phyloP scores from a whole-genome alignment of 2,888 invertebrate species.

The Adelognathus sp. region DNA sequence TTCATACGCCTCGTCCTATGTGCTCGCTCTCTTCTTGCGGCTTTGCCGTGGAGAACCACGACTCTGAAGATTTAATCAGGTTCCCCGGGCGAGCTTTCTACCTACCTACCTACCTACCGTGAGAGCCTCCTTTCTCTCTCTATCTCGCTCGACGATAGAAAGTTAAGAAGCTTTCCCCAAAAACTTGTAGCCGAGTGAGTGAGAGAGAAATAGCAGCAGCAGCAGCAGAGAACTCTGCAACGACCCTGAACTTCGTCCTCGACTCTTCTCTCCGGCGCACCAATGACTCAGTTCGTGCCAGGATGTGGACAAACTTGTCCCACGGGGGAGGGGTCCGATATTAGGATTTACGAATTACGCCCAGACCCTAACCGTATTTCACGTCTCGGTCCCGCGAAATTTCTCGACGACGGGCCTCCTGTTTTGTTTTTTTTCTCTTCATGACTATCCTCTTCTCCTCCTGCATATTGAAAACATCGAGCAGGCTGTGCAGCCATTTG shows the following conservation, averaged over 20 bases:
- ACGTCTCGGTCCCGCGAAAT: neutral
- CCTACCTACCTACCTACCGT: slow-evolving; percentile 14
- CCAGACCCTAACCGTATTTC: neutral
- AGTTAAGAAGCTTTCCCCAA: slow-evolving; percentile 31
- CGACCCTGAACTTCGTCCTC: slow-evolving; percentile 29
- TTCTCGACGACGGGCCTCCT: neutral
- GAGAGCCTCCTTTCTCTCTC: neutral
- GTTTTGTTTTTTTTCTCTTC: neutral
- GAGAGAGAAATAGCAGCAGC: too few species aligned
- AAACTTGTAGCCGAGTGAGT: neutral
- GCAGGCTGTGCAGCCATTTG: neutral
- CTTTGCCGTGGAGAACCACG: slow-evolving; percentile 34
- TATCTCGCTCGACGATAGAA: slow-evolving; percentile 36
- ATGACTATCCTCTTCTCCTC: neutral
- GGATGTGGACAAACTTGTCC: neutral
- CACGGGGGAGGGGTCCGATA: neutral
- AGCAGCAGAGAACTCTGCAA: too few species aligned
- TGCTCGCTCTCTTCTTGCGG: slow-evolving; percentile 17
- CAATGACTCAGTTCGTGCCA: slow-evolving; percentile 19
- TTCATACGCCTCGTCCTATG: neutral
- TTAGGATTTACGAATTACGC: slow-evolving; percentile 26
- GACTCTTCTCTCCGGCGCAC: slow-evolving; percentile 9
- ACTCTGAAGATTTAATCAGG: slow-evolving; percentile 49
- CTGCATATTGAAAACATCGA: neutral
- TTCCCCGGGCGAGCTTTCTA: slow-evolving; percentile 9